Evolutionary conservation across 2,888 invertebrate species (phyloP).

Genomic region (Dryobota labecula): DNA sequence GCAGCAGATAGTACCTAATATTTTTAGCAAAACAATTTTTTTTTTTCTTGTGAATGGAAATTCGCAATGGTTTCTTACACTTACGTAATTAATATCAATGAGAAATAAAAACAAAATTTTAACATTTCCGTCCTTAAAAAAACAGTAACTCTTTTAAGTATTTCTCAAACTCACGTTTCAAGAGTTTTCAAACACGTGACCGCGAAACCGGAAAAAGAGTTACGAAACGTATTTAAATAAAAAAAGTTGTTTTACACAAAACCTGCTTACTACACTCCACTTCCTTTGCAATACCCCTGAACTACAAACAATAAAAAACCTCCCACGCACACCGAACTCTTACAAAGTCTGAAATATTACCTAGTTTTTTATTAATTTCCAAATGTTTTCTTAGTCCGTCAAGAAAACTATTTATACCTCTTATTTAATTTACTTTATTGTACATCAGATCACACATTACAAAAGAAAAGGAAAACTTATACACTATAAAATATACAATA

Average conservation of each 20-base stretch:
- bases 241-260: constrained; percentile 27
- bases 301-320: constrained; percentile 2
- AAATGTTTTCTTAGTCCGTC: neutral
- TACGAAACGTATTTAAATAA: constrained; percentile 10
- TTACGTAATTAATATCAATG: constrained; percentile 1
- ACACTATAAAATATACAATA: no score
- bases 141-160: constrained; percentile 1
- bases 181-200: constrained; percentile 10
- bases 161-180: constrained; percentile 35
- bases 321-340: constrained; percentile 6
- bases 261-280: neutral
- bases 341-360: neutral
- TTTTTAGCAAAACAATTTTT: neutral
- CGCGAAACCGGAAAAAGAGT: constrained; percentile 32
- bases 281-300: neutral
- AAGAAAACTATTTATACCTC: neutral
- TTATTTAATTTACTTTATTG: no score
- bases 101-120: constrained; percentile 1
- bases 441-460: no score
- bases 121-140: neutral
- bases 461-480: no score
- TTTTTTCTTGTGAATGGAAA: neutral
- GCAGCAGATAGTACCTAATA: no score
- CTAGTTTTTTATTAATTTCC: neutral
- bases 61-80: neutral